phyloP scores from a whole-genome alignment of 2,113 vertebrate genomes.

The Hepsetus odoe region DNA sequence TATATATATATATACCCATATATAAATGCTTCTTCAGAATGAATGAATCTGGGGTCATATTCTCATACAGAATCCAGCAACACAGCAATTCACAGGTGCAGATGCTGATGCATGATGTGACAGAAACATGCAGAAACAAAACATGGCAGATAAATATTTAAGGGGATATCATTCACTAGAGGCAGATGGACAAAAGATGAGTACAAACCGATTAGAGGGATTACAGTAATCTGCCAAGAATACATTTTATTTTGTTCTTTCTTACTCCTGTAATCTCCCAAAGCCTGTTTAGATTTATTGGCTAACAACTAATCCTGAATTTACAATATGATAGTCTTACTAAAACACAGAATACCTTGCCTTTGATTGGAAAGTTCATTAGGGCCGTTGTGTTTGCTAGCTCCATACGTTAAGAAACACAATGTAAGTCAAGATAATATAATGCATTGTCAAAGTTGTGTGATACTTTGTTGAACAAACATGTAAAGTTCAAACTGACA shows the following conservation, averaged over 20 bases:
- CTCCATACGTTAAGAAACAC: background rate
- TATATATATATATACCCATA: too few relatives aligned
- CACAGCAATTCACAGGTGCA: too few relatives aligned
- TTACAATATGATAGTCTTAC: slow-evolving; percentile 63
- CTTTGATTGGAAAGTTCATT: slow-evolving; percentile 3
- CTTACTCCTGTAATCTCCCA: slow-evolving; percentile 63
- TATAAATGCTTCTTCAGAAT: too few relatives aligned
- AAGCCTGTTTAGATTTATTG: slow-evolving; percentile 73
- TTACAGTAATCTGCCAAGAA: slow-evolving; percentile 75
- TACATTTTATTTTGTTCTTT: slow-evolving; percentile 68
- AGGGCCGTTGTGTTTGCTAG: background rate
- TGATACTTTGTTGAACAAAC: slow-evolving; percentile 1
- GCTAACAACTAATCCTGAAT: slow-evolving; percentile 62
- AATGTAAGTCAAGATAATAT: slow-evolving; percentile 21
- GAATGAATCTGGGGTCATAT: too few relatives aligned
- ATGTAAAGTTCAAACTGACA: background rate
- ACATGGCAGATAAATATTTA: slow-evolving; percentile 15
- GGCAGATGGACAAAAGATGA: slow-evolving; percentile 61
- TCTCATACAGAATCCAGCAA: too few relatives aligned
- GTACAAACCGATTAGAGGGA: slow-evolving; percentile 71
- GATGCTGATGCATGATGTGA: background rate
- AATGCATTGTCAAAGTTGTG: background rate
- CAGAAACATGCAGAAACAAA: background rate
- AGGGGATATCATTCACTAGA: slow-evolving; percentile 25
- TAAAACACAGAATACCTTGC: slow-evolving; percentile 13